Evolutionary conservation across 2,113 vertebrate genomes (phyloP).

Genomic region (Elachura formosa): DNA sequence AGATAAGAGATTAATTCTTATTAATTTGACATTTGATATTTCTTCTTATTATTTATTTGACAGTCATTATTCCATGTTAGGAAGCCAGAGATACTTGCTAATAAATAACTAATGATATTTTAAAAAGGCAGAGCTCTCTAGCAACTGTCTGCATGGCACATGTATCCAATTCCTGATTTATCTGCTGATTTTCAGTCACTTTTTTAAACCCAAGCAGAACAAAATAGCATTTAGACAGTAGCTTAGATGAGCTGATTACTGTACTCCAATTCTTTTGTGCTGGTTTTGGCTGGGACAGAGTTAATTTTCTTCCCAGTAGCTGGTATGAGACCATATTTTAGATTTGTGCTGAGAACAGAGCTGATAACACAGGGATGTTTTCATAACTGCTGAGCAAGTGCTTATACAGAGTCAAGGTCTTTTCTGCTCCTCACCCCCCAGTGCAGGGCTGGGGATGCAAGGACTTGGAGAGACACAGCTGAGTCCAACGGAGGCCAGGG

Average conservation of each 20-base stretch:
- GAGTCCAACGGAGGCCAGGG: not conserved
- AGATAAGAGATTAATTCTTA: not conserved
- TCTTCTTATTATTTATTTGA: not conserved
- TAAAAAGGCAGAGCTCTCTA: not conserved
- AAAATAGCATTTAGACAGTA: not conserved
- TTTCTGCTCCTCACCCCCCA: not conserved
- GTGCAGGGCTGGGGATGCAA: not conserved
- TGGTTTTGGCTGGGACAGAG: not conserved
- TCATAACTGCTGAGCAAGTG: not conserved
- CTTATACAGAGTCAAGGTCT: not conserved
- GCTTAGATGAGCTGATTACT: not conserved
- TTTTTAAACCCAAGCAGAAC: not conserved
- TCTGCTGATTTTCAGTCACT: not conserved
- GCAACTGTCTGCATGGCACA: not conserved
- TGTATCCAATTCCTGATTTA: not conserved
- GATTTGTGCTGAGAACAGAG: not conserved
- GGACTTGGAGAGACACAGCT: not conserved
- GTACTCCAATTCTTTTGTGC: not conserved
- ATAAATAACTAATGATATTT: not conserved
- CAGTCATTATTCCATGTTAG: not conserved
- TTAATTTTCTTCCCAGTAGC: not conserved
- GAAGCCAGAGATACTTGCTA: not conserved
- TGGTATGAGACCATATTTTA: not conserved
- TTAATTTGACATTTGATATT: too few species aligned
- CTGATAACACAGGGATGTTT: not conserved